Base-by-base conservation (phyloP, 2,888 invertebrate genomes). In the Drosophila cracens region DNA sequence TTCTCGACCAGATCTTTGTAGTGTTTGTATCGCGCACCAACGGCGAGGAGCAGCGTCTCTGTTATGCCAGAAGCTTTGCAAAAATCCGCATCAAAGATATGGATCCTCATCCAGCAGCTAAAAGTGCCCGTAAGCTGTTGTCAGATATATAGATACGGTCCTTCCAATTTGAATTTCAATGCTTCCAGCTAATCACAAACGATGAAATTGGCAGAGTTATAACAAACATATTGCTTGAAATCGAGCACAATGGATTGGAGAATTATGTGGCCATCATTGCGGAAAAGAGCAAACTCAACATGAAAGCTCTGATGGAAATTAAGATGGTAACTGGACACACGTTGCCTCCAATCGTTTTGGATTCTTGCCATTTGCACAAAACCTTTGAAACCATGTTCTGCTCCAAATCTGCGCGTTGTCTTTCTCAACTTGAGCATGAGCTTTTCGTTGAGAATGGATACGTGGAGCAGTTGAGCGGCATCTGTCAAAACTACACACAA, bases 1-100 rank as follows among this genome's bases (percentile, higher is more conserved):
- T 2, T 38, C n/a, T 11, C 4, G 8, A 46, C 3, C 29, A 76
- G 76, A 63, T 76, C 1, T 76, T 76, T 61, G 66, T 48, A 10
- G 38, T 79, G 10, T 79, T 79, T 29, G 49, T 78, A 6, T 43
- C 71, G 6, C 64, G 77, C 7, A 75, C 71, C 3, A 64, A 79
- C 18, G 71, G 54, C 27, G 79, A 78, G 48, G 43, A 71, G n/a
- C 79, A 79, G 43, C 79, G 77, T n/a, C 75, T 78, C 1, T 75
- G 60, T 43, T 78, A 79, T 65, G 77, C 79, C 10, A 56, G 62
- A 11, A 71, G 79, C 43, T 59, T 79, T 7, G 67, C 67, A 0
- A 62, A 25, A 27, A 0, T 13, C 27, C 53, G 62, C 7, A 11
- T 2, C 33, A 27, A 46, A 0, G 18, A 60, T 33, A 11, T 33